A percentile compares a stretch with the other conserved stretches of the same genome.
Conservation (phyloP, 1,140 invertebrate species). For the Drosophila hydei region DNA sequence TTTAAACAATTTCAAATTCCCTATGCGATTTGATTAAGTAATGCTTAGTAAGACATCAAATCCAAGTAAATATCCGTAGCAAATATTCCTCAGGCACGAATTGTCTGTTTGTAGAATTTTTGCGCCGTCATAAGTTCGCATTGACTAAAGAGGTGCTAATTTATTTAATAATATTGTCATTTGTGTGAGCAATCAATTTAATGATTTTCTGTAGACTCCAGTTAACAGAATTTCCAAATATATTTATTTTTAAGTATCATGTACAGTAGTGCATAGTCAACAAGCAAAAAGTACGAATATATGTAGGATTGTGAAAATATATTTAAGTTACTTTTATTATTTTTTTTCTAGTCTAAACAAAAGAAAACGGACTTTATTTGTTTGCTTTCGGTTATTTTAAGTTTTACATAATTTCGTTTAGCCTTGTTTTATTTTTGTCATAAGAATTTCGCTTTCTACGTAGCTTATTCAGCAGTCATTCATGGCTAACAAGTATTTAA, state of each 20-base stretch:
- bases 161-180: constrained; percentile 40
- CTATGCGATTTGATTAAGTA: constrained; percentile 29
- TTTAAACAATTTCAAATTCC: constrained; percentile 4
- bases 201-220: constrained; percentile 8
- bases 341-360: too few species aligned
- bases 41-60: constrained; percentile 28
- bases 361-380: too few species aligned
- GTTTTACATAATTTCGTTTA: not conserved
- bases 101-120: constrained; percentile 21
- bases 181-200: constrained; percentile 38
- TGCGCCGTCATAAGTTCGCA: constrained; percentile 28
- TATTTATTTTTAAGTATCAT: not conserved
- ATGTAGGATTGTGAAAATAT: too few species aligned
- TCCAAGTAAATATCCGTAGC: constrained; percentile 6
- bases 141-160: constrained; percentile 37
- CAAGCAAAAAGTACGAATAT: too few species aligned
- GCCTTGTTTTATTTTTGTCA: not conserved
- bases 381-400: not conserved
- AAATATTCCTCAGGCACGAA: constrained; percentile 35
- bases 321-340: too few species aligned
- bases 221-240: constrained; percentile 2
- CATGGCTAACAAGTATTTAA: constrained; percentile 7
- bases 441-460: too few species aligned
- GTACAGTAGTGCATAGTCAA: too few species aligned
- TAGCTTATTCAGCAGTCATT: too few species aligned